These are phyloP conservation scores for Xestobium rufovillosum DNA, from an alignment of 2,888 invertebrate genomes.

Conservation along the genomic window DNA sequence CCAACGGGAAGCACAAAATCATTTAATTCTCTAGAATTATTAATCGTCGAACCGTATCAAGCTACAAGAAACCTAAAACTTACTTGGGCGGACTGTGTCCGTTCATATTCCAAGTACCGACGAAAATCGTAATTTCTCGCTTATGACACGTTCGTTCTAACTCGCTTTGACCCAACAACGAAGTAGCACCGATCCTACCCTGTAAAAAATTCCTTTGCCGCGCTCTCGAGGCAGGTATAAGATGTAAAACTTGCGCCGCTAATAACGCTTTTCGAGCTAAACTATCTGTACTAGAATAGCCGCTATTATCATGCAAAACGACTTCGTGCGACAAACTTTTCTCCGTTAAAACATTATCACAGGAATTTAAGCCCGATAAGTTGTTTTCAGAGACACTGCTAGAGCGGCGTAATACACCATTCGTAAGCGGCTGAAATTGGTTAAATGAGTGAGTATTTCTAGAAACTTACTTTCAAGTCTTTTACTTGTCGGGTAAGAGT, in stretches of 20 bases:
- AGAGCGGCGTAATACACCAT: slow-evolving; percentile 24
- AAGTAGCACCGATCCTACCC: slow-evolving; percentile 71
- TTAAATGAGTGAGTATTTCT: background rate
- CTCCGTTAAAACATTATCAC: slow-evolving; percentile 32
- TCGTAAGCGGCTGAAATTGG: no score
- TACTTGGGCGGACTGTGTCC: slow-evolving; percentile 80
- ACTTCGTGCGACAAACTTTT: slow-evolving; percentile 40
- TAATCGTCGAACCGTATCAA: background rate
- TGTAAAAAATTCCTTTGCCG: slow-evolving; percentile 75
- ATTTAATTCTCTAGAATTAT: slow-evolving; percentile 62
- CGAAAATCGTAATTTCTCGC: slow-evolving; percentile 77
- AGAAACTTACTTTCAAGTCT: no score
- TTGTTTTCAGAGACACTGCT: slow-evolving; percentile 40
- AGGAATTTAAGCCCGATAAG: slow-evolving; percentile 18
- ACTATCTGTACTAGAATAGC: slow-evolving; percentile 55
- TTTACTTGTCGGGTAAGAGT: slow-evolving; percentile 21
- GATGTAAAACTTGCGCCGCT: slow-evolving; percentile 71
- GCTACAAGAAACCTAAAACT: no score
- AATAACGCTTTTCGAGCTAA: slow-evolving; percentile 66
- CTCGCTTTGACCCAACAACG: slow-evolving; percentile 76
- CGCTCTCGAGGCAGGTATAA: slow-evolving; percentile 76
- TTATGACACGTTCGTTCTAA: slow-evolving; percentile 80
- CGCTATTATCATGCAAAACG: slow-evolving; percentile 32
- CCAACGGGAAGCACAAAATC: slow-evolving; percentile 84
- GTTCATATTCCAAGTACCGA: slow-evolving; percentile 97